Conservation (phyloP, 1,140 invertebrate genomes). For the Drosophila bifasciata region DNA sequence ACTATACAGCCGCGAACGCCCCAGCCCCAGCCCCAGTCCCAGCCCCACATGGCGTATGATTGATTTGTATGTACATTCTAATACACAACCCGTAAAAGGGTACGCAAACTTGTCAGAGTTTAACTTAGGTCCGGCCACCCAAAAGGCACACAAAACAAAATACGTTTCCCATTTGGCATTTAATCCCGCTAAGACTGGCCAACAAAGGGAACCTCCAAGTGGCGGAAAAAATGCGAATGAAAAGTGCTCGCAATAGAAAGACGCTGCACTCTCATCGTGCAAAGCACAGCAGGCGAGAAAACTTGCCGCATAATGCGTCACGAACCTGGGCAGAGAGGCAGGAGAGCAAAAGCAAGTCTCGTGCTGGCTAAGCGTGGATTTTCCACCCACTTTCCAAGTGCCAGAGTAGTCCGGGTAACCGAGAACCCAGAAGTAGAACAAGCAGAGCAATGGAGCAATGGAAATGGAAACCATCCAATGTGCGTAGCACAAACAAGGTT, state of each 20-base stretch:
- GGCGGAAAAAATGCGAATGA: neutral
- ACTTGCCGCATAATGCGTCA: constrained; percentile 62
- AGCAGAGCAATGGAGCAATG: constrained; percentile 1
- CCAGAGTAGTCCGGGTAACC: constrained; percentile 21
- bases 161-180: constrained; percentile 51
- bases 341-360: neutral
- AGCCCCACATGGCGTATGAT: constrained; percentile 70
- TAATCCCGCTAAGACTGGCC: constrained; percentile 50
- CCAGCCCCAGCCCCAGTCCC: too few species aligned
- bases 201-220: neutral
- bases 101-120: too few species aligned
- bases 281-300: constrained; percentile 49
- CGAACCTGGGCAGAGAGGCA: constrained; percentile 35
- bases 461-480: constrained; percentile 30
- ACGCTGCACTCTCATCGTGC: constrained; percentile 52
- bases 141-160: constrained; percentile 15
- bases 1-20: constrained; percentile 26
- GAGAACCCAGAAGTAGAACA: constrained; percentile 8
- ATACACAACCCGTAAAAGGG: too few species aligned
- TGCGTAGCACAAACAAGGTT: constrained; percentile 49
- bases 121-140: constrained; percentile 10
- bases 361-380: neutral
- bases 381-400: constrained; percentile 30
- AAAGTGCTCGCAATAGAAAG: constrained; percentile 40
- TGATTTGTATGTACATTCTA: constrained; percentile 61